Conservation (phyloP, 2,113 vertebrate species). For the Astur gentilis region DNA sequence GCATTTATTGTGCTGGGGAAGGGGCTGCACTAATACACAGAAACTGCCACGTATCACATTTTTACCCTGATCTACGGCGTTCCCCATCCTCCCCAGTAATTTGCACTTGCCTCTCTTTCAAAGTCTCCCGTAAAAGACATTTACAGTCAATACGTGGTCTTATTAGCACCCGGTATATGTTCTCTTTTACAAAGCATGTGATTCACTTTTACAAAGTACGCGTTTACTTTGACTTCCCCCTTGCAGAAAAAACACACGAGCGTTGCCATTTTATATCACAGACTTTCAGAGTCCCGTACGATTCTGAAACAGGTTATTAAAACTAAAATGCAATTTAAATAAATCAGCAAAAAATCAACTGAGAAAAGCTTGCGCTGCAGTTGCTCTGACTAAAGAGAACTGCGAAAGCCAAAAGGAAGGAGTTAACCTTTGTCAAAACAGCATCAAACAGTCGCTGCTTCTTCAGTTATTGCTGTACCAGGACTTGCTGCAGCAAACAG, state of each 20-base stretch:
- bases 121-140: neutral
- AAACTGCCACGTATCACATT: neutral
- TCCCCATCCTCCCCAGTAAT: neutral
- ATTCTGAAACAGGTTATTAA: slow-evolving; percentile 23
- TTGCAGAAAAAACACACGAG: neutral
- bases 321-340: slow-evolving; percentile 44
- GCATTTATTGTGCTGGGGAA: neutral
- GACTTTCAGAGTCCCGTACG: neutral
- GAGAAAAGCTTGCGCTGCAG: slow-evolving; percentile 23
- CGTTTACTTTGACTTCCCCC: neutral
- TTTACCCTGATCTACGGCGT: neutral
- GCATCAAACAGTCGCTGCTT: neutral
- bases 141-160: neutral
- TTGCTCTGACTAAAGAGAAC: neutral
- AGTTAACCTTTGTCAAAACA: neutral
- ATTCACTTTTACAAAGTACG: neutral
- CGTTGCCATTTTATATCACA: neutral
- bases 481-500: neutral
- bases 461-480: neutral
- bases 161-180: neutral
- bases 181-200: neutral
- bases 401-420: slow-evolving; percentile 32
- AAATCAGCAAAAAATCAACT: neutral
- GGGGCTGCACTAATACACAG: neutral
- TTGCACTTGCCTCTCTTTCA: neutral